Base-by-base conservation (phyloP, 1,140 invertebrate species). In the Procambarus virginalis region DNA sequence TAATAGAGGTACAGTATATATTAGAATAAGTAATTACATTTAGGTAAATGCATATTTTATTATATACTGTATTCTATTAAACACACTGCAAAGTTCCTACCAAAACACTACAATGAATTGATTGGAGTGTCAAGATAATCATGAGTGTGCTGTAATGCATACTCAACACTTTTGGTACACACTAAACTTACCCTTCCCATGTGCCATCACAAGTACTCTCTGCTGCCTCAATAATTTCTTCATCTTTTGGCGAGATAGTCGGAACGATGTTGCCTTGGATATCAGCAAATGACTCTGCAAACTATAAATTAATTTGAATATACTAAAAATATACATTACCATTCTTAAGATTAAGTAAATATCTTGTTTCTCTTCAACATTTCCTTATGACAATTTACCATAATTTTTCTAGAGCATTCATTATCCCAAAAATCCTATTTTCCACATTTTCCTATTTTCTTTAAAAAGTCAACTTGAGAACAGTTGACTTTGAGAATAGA, bases 181-280 rank as follows among this genome's bases (percentile, higher is more conserved):
- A 55, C 5, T 55, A 2, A 73, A 81, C 78, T 45, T 68, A 89
- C 87, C 87, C 87, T 78, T 77, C 34, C 87, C 87, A 89, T 8
- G 75, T 17, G 9, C 84, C 87, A 84, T 89, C 87, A 89, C 87
- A 89, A 17, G 76, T 77, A 51, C 81, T 48, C 58, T 89, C 87
- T 55, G 87, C 87, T 49, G 81, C 87, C 22, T 83, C 76, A 22
- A 84, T 49, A 84, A 89, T 89, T 20, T 89, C 87, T 49, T 89
- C 87, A 76, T 89, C 87, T 49, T 83, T 64, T 3, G 80, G 75
- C 12, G 75, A 46, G 6, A 46, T 49, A 2, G 46, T 49, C 3
- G 55, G 17, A 17, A 14, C 68, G 48, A 78, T 6, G n/a, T 79
- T 81, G 17, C 76, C 81, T 48, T 89, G 51, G n/a, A 82, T 60